Evolutionary conservation across 1,140 invertebrate genomes (phyloP).

Genomic region (Nixonia krombeini): DNA sequence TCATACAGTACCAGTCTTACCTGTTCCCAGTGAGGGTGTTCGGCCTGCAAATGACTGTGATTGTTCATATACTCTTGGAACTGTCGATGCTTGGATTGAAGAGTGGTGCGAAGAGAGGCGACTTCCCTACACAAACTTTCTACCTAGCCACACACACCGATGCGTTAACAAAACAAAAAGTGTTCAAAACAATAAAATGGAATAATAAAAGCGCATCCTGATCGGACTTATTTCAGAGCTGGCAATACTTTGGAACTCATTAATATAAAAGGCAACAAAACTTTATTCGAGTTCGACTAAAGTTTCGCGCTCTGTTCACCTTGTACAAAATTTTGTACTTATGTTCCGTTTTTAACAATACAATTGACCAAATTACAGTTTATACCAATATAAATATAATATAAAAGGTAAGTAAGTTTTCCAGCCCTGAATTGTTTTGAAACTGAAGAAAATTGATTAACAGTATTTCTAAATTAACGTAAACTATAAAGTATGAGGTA

Average conservation of each 20-base stretch:
- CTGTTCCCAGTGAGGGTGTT: conserved; percentile 59
- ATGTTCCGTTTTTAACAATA: no score
- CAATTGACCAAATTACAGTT: no score
- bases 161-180: conserved; percentile 68
- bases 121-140: conserved; percentile 72
- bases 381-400: no score
- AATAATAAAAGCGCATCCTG: conserved; percentile 35
- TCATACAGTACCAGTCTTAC: conserved; percentile 56
- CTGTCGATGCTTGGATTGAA: conserved; percentile 69
- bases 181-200: conserved; percentile 41
- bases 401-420: no score
- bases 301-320: no score
- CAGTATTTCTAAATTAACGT: conserved; percentile 1
- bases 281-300: no score
- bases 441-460: neutral
- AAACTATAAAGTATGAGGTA: conserved; percentile 4
- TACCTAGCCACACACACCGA: conserved; percentile 70
- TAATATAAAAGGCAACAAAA: conserved; percentile 11
- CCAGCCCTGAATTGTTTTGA: conserved; percentile 10
- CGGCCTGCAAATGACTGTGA: conserved; percentile 60
- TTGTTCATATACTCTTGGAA: conserved; percentile 67
- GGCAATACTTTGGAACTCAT: neutral
- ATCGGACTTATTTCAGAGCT: conserved; percentile 16
- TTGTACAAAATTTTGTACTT: no score
- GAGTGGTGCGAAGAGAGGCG: conserved; percentile 69